Conservation (phyloP, 2,888 invertebrate genomes). For the Hyposoter didymator region DNA sequence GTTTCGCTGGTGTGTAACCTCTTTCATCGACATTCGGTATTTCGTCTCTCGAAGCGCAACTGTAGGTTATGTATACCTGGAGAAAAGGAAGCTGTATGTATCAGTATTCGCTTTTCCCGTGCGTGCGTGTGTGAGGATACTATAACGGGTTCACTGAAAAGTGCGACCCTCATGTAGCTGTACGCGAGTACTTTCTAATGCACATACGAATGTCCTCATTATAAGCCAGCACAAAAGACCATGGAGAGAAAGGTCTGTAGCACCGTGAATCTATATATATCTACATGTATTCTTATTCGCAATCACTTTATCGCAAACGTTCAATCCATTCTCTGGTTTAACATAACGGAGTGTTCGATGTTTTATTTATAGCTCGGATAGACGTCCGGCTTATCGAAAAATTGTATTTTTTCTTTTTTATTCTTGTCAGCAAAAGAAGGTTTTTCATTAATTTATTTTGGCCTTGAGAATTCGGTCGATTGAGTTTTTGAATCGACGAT, state of each 20-base stretch:
- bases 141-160: conserved; percentile 44
- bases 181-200: conserved; percentile 50
- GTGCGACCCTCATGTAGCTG: conserved; percentile 37
- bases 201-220: conserved; percentile 58
- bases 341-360: conserved; percentile 28
- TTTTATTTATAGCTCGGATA: conserved; percentile 25
- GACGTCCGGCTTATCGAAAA: not conserved
- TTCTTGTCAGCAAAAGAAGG: not conserved
- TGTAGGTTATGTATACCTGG: conserved; percentile 7
- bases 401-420: not conserved
- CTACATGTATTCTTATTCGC: not conserved
- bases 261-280: not conserved
- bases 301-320: conserved; percentile 45
- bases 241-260: conserved; percentile 31
- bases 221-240: conserved; percentile 50
- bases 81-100: conserved; percentile 14
- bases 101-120: conserved; percentile 9
- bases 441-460: not conserved
- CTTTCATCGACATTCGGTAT: conserved; percentile 41
- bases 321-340: conserved; percentile 45
- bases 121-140: not conserved
- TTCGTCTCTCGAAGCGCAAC: conserved; percentile 28
- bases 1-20: conserved; percentile 24
- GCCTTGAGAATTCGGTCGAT: not conserved
- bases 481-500: not conserved